phyloP scores from a whole-genome alignment of 2,888 invertebrate species.

The Idaea dimidiata region DNA sequence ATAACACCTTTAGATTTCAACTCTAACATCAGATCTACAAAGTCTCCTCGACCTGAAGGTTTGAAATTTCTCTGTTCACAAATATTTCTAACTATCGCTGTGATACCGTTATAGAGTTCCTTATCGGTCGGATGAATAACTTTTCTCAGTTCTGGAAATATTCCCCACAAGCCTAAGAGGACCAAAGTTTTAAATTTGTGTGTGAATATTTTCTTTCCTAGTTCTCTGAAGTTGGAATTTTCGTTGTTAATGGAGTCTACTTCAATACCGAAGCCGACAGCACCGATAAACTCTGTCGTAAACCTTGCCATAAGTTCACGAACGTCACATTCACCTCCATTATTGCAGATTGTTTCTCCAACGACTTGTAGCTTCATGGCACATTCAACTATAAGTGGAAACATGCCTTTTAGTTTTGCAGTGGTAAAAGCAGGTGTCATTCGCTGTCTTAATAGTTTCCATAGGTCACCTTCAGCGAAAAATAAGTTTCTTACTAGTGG shows the following conservation, averaged over 20 bases:
- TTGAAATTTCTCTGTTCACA: conserved; percentile 49
- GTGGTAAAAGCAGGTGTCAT: conserved; percentile 62
- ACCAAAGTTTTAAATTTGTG: conserved; percentile 30
- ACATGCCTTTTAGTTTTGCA: conserved; percentile 62
- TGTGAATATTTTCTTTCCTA: conserved; percentile 42
- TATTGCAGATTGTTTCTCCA: conserved; percentile 38
- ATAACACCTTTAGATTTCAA: conserved; percentile 49
- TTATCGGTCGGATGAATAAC: conserved; percentile 28
- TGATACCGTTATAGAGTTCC: conserved; percentile 29
- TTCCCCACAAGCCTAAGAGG: conserved; percentile 36
- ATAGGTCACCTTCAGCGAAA: conserved; percentile 54
- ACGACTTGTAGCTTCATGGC: conserved; percentile 49
- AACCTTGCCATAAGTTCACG: conserved; percentile 57
- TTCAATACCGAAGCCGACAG: conserved; percentile 58
- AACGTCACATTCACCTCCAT: conserved; percentile 44
- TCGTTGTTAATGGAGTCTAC: conserved; percentile 51
- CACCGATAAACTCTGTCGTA: conserved; percentile 57
- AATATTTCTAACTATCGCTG: conserved; percentile 41
- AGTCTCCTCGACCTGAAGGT: conserved; percentile 52
- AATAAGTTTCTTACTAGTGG: conserved; percentile 52
- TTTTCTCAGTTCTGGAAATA: conserved; percentile 44
- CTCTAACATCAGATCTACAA: conserved; percentile 52
- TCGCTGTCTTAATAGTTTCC: conserved; percentile 60
- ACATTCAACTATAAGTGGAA: conserved; percentile 57
- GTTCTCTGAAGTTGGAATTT: conserved; percentile 43